Base-by-base conservation (phyloP, 2,797 vertebrate species). In the Falco berigora region DNA sequence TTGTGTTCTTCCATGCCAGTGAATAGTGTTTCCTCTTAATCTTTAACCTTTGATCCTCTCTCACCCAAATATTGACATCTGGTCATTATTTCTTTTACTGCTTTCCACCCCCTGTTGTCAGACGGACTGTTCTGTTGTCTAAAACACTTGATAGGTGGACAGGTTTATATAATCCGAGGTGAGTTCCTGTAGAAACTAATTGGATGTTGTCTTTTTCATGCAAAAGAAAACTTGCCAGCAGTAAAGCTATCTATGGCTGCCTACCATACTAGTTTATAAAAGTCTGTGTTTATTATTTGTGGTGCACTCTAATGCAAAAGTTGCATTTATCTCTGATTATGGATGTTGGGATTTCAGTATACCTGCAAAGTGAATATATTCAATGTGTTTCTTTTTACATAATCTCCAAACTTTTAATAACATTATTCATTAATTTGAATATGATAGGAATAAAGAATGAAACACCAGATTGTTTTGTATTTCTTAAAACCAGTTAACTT, bases 151-250 rank as follows among this genome's bases (percentile, higher is more conserved):
- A 99, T 99, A 99, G 99, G 99, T 98, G 99, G 99, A 98, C 99
- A 99, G 99, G 99, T 99, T 99, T 99, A 99, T 99, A 99, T 99
- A 98, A 99, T 99, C 98, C 98, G 99, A 99, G 99, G 99, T 99
- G 99, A 99, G 99, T 99, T 97, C 98, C 96, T 94, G 96, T 98
- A 98, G 98, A 98, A 98, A 96, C 97, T 98, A 98, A 98, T 97
- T 98, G 98, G 97, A 98, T 98, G 98, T 98, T 98, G 98, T 98
- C 98, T 98, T 98, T 97, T 98, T 98, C 98, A 98, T 98, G 98
- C 98, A 98, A 98, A 98, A 98, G 97, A 97, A 97, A 98, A 98
- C 87, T 97, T 98, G 97, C 98, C 98, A 98, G 98, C 97, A 98
- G 96, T 97, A 98, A 98, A 98, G 98, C 97, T 97, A 97, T 98